phyloP scores from a whole-genome alignment of 1,140 invertebrate species.

The Myzus persicae region DNA sequence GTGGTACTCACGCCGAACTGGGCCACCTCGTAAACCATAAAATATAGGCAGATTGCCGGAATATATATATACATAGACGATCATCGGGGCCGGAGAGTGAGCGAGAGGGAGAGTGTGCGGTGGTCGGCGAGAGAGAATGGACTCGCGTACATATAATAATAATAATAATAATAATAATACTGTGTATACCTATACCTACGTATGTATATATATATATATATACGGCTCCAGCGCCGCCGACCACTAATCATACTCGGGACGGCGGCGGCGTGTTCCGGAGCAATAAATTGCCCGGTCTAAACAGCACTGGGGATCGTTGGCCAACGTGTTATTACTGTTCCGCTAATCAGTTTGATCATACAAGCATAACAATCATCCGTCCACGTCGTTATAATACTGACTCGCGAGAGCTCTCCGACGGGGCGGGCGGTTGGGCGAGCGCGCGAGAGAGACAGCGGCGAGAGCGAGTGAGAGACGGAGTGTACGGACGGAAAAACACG shows the following conservation, averaged over 20 bases:
- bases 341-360: conserved; percentile 58
- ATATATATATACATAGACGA: no score
- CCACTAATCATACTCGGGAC: conserved; percentile 54
- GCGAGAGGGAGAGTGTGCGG: background rate
- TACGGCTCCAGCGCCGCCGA: conserved; percentile 9
- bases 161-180: background rate
- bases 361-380: conserved; percentile 58
- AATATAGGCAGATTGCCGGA: no score
- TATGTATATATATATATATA: background rate
- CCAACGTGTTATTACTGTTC: conserved; percentile 58
- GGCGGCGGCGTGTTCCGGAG: conserved; percentile 52
- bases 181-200: background rate
- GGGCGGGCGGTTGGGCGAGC: background rate
- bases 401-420: background rate
- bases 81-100: background rate
- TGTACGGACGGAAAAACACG: no score
- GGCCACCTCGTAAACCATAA: background rate
- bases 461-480: background rate
- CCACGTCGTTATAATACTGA: conserved; percentile 56
- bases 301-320: conserved; percentile 48
- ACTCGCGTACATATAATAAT: background rate
- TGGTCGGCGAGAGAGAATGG: background rate
- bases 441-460: background rate
- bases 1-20: background rate
- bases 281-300: conserved; percentile 59